Evolutionary conservation across 2,888 invertebrate species (phyloP).

Genomic region (Laothoe populi): DNA sequence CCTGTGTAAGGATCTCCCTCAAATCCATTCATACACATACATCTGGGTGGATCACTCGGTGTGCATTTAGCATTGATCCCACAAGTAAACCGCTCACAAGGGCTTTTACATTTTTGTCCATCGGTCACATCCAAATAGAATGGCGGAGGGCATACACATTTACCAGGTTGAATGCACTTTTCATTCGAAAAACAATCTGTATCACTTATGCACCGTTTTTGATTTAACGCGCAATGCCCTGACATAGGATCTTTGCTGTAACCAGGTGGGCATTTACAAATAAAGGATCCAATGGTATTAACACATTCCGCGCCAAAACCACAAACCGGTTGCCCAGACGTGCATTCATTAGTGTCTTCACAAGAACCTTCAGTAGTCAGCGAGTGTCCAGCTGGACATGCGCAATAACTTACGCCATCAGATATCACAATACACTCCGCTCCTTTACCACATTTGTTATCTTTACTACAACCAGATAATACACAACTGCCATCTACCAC

Average conservation of each 20-base stretch:
- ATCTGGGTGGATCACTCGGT: slow-evolving; percentile 94
- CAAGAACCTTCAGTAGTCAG: slow-evolving; percentile 92
- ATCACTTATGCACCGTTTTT: slow-evolving; percentile 92
- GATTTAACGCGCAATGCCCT: slow-evolving; percentile 92
- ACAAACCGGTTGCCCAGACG: slow-evolving; percentile 90
- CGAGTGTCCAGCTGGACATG: slow-evolving; percentile 94
- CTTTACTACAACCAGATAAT: slow-evolving; percentile 91
- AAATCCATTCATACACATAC: slow-evolving; percentile 94
- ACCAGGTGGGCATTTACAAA: slow-evolving; percentile 92
- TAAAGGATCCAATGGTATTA: slow-evolving; percentile 91
- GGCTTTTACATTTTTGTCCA: slow-evolving; percentile 95
- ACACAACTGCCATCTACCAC: slow-evolving; percentile 93
- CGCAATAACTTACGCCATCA: slow-evolving; percentile 96
- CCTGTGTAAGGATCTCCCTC: slow-evolving; percentile 94
- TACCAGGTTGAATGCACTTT: slow-evolving; percentile 95
- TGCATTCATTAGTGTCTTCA: slow-evolving; percentile 93
- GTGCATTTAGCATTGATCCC: slow-evolving; percentile 96
- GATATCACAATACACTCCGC: slow-evolving; percentile 96
- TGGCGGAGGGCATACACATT: slow-evolving; percentile 96
- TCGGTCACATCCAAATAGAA: slow-evolving; percentile 93
- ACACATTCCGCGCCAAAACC: slow-evolving; percentile 95
- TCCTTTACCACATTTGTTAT: slow-evolving; percentile 92
- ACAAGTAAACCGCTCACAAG: slow-evolving; percentile 95
- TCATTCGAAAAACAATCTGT: slow-evolving; percentile 94
- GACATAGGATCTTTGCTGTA: slow-evolving; percentile 93